Evolutionary conservation across 1,140 invertebrate genomes (phyloP).

Genomic region (Lordiphosa clarofinis): DNA sequence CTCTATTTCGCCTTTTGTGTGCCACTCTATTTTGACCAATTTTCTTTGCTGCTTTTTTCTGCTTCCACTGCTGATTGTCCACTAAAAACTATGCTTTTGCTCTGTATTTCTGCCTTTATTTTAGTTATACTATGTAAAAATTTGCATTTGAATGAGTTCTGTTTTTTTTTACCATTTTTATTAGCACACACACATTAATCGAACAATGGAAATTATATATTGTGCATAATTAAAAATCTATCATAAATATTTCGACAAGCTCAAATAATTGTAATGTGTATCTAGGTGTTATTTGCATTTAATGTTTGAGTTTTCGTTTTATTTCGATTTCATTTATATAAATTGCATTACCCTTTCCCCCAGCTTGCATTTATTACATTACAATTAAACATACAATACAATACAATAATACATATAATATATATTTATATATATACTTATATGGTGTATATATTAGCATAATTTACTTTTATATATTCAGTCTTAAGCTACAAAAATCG

Average conservation of each 20-base stretch:
- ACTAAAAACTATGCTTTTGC: conserved; percentile 70
- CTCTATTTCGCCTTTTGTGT: conserved; percentile 4
- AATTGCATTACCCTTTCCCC: conserved; percentile 75
- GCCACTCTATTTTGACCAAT: conserved; percentile 1
- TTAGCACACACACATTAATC: conserved; percentile 56
- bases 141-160: conserved; percentile 28
- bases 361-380: conserved; percentile 64
- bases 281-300: conserved; percentile 1
- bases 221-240: conserved; percentile 68
- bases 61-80: conserved; percentile 61
- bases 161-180: no score
- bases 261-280: conserved; percentile 62
- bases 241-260: conserved; percentile 49
- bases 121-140: conserved; percentile 36
- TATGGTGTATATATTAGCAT: conserved; percentile 60
- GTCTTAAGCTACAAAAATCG: conserved; percentile 78
- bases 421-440: conserved; percentile 6
- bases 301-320: conserved; percentile 1
- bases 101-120: conserved; percentile 7
- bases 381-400: conserved; percentile 58
- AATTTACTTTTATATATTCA: conserved; percentile 76
- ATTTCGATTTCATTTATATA: conserved; percentile 28
- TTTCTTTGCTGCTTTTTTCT: conserved; percentile 14
- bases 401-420: conserved; percentile 26
- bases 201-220: conserved; percentile 51